Evolutionary conservation across 2,113 vertebrate species (phyloP).

Genomic region (Sinocyclocheilus anophthalmus): DNA sequence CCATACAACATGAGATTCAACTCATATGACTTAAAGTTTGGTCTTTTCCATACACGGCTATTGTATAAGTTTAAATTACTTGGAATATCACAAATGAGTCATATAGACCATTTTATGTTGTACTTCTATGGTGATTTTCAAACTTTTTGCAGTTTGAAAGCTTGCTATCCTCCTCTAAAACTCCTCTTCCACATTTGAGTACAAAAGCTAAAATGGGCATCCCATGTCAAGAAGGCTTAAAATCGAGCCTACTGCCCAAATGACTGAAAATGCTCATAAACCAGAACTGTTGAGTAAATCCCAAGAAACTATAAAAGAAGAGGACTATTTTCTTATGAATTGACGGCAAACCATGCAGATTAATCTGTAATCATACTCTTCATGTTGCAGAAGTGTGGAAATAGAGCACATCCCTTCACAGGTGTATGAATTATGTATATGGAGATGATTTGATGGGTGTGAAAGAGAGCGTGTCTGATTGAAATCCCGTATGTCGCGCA

Average conservation of each 20-base stretch:
- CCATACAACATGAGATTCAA: neutral
- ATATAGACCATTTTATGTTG: neutral
- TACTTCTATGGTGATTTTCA: neutral
- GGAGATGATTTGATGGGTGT: slow-evolving; percentile 76
- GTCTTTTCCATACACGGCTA: neutral
- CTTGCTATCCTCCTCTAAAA: neutral
- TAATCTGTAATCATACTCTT: slow-evolving; percentile 74
- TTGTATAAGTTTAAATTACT: neutral
- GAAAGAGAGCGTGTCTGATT: slow-evolving; percentile 70
- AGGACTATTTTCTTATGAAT: slow-evolving; percentile 66
- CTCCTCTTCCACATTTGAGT: neutral
- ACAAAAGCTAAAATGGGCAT: neutral
- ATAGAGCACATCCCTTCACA: slow-evolving; percentile 70
- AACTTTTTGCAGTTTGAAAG: neutral
- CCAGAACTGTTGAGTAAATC: slow-evolving; percentile 1
- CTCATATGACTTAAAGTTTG: neutral
- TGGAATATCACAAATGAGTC: neutral
- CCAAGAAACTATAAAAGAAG: slow-evolving; percentile 30
- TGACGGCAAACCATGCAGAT: slow-evolving; percentile 63
- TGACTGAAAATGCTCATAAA: slow-evolving; percentile 13
- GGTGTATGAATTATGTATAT: slow-evolving; percentile 82
- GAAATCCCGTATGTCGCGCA: slow-evolving; percentile 63
- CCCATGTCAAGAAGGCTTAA: neutral
- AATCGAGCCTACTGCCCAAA: neutral
- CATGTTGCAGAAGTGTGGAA: slow-evolving; percentile 70